These are phyloP conservation scores for Anas platyrhynchos DNA, from an alignment of 2,113 vertebrate species.

Conservation along the genomic window DNA sequence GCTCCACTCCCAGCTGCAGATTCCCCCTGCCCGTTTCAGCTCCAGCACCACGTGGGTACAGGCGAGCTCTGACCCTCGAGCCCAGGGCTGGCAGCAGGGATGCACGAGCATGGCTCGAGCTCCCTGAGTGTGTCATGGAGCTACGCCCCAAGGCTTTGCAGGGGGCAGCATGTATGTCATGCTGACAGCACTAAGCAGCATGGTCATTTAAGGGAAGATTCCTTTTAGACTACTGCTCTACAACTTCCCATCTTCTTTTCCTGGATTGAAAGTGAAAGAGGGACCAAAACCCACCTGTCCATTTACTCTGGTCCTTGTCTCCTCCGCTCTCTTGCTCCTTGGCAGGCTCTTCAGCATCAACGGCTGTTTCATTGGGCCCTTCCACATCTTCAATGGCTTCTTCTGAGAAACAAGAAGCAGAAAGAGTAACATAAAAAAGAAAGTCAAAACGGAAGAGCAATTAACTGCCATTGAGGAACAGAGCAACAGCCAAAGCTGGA, in stretches of 20 bases:
- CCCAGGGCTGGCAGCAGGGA: neutral
- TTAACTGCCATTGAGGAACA: neutral
- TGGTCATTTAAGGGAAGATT: neutral
- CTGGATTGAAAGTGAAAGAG: neutral
- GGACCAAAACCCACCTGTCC: slow-evolving; percentile 84
- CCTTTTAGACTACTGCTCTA: neutral
- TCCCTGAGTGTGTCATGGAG: fast-evolving
- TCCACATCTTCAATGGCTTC: slow-evolving; percentile 95
- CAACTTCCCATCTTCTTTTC: neutral
- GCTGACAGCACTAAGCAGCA: fast-evolving
- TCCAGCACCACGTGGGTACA: neutral
- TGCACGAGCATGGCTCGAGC: fast-evolving
- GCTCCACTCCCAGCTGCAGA: neutral
- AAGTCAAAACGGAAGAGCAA: neutral
- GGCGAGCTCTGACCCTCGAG: neutral
- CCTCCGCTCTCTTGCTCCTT: slow-evolving; percentile 93
- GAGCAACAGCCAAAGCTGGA: neutral
- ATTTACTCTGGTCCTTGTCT: slow-evolving; percentile 94
- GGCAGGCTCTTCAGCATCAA: slow-evolving; percentile 92
- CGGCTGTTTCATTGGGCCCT: slow-evolving; percentile 88
- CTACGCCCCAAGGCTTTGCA: neutral
- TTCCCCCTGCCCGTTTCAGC: fast-evolving
- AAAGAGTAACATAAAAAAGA: neutral
- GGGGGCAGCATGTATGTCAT: fast-evolving
- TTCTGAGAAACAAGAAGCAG: slow-evolving; percentile 86